Evolutionary conservation across 1,140 invertebrate species (phyloP).

Genomic region (Apocrypta bakeri): DNA sequence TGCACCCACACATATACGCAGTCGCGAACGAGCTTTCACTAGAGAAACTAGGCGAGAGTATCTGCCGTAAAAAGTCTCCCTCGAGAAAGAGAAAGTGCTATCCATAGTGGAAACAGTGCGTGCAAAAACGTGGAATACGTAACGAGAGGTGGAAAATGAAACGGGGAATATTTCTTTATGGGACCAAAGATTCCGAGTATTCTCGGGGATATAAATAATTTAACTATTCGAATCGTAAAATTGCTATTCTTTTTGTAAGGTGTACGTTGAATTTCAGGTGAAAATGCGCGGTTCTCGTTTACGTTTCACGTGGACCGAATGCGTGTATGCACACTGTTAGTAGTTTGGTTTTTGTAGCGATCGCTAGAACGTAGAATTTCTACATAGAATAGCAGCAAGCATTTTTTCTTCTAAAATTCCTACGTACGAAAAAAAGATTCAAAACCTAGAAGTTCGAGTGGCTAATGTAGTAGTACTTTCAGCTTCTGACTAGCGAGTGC

Average conservation of each 20-base stretch:
- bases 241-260: not conserved
- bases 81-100: not conserved
- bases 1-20: not conserved
- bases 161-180: not conserved
- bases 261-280: too few species aligned
- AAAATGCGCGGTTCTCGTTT: too few species aligned
- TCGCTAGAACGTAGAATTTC: too few species aligned
- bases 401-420: too few species aligned
- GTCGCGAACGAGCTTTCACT: not conserved
- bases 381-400: too few species aligned
- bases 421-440: too few species aligned
- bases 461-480: too few species aligned
- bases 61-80: not conserved
- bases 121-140: not conserved
- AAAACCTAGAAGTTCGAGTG: too few species aligned
- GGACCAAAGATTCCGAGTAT: not conserved
- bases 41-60: not conserved
- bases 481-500: too few species aligned
- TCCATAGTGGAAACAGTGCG: not conserved
- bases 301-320: too few species aligned
- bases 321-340: too few species aligned
- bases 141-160: not conserved
- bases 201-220: not conserved
- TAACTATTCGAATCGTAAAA: not conserved
- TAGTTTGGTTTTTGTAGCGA: too few species aligned